Evolutionary conservation across 2,797 vertebrate genomes (phyloP).

Genomic region (Enteromius radiatus): DNA sequence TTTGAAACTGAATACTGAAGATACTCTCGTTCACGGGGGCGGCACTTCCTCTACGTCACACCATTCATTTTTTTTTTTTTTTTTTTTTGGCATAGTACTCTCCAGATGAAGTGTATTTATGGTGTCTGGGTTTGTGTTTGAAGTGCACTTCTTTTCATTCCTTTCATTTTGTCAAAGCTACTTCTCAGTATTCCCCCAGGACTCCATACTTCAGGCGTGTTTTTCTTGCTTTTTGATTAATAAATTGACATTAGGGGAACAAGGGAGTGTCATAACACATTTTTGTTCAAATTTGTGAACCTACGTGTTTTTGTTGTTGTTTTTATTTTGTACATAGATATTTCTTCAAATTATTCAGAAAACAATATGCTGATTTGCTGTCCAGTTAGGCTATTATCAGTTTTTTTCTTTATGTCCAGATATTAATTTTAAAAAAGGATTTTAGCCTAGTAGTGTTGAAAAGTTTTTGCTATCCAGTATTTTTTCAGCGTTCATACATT

Average conservation of each 20-base stretch:
- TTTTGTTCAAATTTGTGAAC: not conserved
- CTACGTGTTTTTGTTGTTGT: not conserved
- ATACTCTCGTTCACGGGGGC: constrained; percentile 19
- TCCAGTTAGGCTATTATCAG: no score
- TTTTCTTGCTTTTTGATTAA: not conserved
- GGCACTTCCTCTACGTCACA: constrained; percentile 62
- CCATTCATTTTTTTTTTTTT: constrained; percentile 58
- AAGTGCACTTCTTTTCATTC: constrained; percentile 17
- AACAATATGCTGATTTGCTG: no score
- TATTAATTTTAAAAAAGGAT: no score
- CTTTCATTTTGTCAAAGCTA: constrained; percentile 24
- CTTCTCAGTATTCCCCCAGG: not conserved
- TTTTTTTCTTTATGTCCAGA: no score
- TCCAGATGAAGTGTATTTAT: not conserved
- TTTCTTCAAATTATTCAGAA: no score
- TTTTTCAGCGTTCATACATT: no score
- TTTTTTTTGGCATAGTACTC: constrained; percentile 25
- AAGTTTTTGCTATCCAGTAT: not conserved
- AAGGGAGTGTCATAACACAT: not conserved
- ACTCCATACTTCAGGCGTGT: not conserved
- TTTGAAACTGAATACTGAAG: constrained; percentile 24
- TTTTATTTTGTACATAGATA: no score
- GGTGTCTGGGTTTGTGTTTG: not conserved
- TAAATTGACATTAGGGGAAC: not conserved
- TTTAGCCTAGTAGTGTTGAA: not conserved